Percentiles rank a stretch among this genome's conserved stretches.
phyloP scores from a whole-genome alignment of 2,797 vertebrate species.

The Hoplostethus atlanticus region DNA sequence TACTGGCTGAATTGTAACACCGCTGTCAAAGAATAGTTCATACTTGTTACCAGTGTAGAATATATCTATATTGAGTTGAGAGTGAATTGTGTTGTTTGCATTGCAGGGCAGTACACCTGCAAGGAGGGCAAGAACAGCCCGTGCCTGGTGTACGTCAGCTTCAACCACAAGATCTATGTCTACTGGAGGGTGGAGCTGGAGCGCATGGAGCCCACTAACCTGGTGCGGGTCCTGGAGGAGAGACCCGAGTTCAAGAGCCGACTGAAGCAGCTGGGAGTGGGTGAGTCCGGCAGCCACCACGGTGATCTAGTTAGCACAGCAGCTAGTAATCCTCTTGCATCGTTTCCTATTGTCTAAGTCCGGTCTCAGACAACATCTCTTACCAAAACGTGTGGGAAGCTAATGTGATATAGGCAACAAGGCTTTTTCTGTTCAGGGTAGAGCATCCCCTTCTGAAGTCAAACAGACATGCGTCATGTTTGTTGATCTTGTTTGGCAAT shows the following conservation, averaged over 20 bases:
- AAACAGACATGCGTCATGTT: background rate
- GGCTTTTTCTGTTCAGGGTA: background rate
- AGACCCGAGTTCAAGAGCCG: conserved; percentile 84
- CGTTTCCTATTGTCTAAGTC: too few relatives aligned
- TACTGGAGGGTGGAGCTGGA: conserved; percentile 97
- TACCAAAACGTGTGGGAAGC: background rate
- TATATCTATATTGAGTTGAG: background rate
- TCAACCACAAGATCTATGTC: conserved; percentile 96
- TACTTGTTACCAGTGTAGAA: background rate
- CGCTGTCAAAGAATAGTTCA: background rate
- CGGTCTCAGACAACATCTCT: background rate
- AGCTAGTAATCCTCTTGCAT: background rate
- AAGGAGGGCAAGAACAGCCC: conserved; percentile 94
- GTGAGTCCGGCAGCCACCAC: conserved; percentile 81
- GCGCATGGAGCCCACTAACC: conserved; percentile 96
- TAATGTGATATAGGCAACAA: background rate
- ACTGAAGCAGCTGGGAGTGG: conserved; percentile 86
- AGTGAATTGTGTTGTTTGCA: background rate
- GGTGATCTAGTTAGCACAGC: too few relatives aligned
- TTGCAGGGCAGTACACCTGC: conserved; percentile 93
- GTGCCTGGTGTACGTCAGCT: conserved; percentile 96
- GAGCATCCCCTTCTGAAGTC: conserved; percentile 6
- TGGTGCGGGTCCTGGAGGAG: conserved; percentile 90
- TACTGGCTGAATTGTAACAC: background rate
- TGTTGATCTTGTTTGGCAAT: background rate